phyloP scores from a whole-genome alignment of 2,113 vertebrate genomes.

The Gallinago media region DNA sequence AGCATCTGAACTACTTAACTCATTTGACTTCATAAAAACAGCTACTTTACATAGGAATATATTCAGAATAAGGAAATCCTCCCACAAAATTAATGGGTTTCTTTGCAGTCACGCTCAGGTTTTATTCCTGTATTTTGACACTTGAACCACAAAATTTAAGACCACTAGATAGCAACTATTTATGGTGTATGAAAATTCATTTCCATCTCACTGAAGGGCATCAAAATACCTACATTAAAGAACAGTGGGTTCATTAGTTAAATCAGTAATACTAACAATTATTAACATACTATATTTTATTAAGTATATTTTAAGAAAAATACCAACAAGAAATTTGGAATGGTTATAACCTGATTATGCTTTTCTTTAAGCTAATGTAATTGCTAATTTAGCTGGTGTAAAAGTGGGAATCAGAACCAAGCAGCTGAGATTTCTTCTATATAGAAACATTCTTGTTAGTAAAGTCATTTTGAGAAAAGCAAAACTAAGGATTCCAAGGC shows the following conservation, averaged over 20 bases:
- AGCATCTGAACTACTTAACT: not conserved
- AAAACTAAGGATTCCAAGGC: not conserved
- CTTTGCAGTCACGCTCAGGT: not conserved
- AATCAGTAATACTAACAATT: not conserved
- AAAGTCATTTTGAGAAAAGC: not conserved
- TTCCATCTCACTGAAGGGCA: not conserved
- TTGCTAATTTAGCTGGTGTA: not conserved
- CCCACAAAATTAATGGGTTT: not conserved
- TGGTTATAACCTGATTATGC: not conserved
- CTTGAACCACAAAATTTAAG: not conserved
- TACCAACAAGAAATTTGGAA: too few relatives aligned
- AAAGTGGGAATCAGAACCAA: not conserved
- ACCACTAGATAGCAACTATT: not conserved
- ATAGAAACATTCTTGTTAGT: too few relatives aligned
- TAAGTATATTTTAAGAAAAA: not conserved
- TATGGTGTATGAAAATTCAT: not conserved
- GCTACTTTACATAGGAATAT: not conserved
- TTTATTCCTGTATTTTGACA: not conserved
- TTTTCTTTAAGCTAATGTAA: not conserved
- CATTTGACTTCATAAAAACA: not conserved
- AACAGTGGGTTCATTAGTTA: not conserved
- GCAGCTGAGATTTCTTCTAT: not conserved
- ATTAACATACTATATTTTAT: not conserved
- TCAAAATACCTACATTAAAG: not conserved
- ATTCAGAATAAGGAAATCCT: not conserved